A percentile compares a stretch with the other conserved stretches of the same genome.
Conservation (phyloP, 2,888 invertebrate species). For the Micropterix aruncella region DNA sequence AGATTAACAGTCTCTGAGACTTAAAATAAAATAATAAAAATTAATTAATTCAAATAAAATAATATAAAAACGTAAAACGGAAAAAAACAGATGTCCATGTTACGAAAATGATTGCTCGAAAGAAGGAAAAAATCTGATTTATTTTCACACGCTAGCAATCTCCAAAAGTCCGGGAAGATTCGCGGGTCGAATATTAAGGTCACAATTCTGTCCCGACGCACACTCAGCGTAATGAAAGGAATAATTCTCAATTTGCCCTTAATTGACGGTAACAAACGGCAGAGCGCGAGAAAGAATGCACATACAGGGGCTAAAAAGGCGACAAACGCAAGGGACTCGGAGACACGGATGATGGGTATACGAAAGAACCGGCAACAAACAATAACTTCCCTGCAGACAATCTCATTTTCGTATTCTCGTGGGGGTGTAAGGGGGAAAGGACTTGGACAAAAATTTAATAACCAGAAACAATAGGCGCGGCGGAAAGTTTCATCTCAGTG, state of each 20-base stretch:
- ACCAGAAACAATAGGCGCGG: background rate
- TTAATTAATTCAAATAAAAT: no score
- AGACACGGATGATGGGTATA: no score
- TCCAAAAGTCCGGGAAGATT: no score
- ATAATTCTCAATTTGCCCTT: background rate
- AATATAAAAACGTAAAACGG: background rate
- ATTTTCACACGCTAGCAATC: no score
- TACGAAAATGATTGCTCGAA: no score
- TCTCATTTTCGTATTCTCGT: background rate
- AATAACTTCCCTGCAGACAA: background rate
- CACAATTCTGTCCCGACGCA: no score
- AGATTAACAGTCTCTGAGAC: no score
- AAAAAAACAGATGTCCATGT: background rate
- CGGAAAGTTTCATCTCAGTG: background rate
- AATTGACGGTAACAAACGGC: background rate
- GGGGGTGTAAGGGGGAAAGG: no score
- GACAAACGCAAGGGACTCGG: background rate
- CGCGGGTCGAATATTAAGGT: no score
- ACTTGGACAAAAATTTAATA: background rate
- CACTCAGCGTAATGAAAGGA: background rate
- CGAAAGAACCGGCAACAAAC: no score
- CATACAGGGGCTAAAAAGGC: background rate
- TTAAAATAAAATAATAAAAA: no score
- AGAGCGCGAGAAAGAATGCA: background rate
- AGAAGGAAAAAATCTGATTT: no score